Base-by-base conservation (phyloP, 2,113 vertebrate species). In the Lepidothrix coronata region DNA sequence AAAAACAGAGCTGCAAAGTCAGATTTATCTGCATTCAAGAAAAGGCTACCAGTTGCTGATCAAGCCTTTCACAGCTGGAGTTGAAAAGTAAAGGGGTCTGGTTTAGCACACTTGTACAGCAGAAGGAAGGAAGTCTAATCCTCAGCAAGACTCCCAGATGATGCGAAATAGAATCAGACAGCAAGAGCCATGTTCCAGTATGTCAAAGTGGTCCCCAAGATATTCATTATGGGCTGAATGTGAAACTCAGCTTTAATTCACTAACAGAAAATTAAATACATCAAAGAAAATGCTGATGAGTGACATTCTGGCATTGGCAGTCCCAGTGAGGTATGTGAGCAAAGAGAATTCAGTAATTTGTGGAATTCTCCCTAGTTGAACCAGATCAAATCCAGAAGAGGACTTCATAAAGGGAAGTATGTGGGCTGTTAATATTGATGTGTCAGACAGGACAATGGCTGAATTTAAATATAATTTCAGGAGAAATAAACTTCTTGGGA, bases 251-350 rank as follows among this genome's bases (percentile, higher is more conserved):
- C 66, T 90, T 92, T 76, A 94, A 67, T 71, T 93, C 70, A 81
- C 80, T 82, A 84, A 86, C 9, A 89, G 81, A 95, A 90, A 67
- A 92, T 68, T 79, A 95, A 95, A 88, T 61, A 95, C 61, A 88
- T 81, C 54, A 84, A 89, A 89, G 23, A 74, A 94, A 97, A 92
- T 37, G 51, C 59, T 89, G 67, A 78, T 82, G 58, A 84, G 49
- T 88, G 89, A 84, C 8, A 21, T 72, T 78, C 62, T 93, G 68
- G 81, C 70, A 77, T 12, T 85, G 88, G 72, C 72, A 16, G 17
- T 79, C 70, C 92, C 11, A 6, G 37, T 39, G 82, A 92, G 55
- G 49, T 46, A 77, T 14, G 46, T 48, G 41, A 82, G 41, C 37
- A 85, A 89, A 76, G 63, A 92, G 46, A 92, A 90, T 77, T 57